Percentiles rank a stretch among this genome's conserved stretches.
Evolutionary conservation across 1,140 invertebrate genomes (phyloP).

Genomic region (Tetramorium alpestre): DNA sequence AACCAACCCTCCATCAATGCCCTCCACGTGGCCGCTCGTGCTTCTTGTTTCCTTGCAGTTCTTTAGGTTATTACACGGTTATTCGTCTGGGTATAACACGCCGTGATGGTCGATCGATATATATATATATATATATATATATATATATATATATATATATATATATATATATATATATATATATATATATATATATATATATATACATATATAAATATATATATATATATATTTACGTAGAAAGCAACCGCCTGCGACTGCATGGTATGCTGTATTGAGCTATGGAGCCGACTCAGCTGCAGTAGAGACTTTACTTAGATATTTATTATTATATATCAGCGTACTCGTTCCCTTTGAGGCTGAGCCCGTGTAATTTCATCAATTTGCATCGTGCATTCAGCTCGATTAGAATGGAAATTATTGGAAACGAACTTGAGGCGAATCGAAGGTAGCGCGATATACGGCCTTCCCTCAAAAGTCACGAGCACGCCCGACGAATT

Average conservation of each 20-base stretch:
- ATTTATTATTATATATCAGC: constrained; percentile 75
- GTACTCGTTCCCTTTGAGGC: constrained; percentile 32
- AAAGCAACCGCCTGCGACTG: constrained; percentile 83
- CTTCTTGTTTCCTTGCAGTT: constrained; percentile 72
- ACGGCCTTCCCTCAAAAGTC: constrained; percentile 10
- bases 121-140: constrained; percentile 47
- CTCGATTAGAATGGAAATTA: neutral
- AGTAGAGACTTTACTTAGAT: constrained; percentile 81
- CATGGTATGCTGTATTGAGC: constrained; percentile 85
- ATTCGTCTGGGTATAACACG: constrained; percentile 71
- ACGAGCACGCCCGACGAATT: neutral
- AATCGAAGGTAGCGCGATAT: neutral
- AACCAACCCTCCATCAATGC: constrained; percentile 62
- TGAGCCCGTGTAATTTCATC: neutral
- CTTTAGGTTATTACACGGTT: constrained; percentile 78
- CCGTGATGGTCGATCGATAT: constrained; percentile 66
- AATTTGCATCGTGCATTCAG: neutral
- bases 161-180: constrained; percentile 44
- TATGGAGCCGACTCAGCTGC: constrained; percentile 81
- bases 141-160: constrained; percentile 52
- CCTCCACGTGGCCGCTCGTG: constrained; percentile 66
- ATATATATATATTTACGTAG: constrained; percentile 69
- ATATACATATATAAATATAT: constrained; percentile 27
- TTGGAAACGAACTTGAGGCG: neutral
- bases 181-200: constrained; percentile 53